Base-by-base conservation (phyloP, 1,140 invertebrate genomes). In the Drosophila watanabei region DNA sequence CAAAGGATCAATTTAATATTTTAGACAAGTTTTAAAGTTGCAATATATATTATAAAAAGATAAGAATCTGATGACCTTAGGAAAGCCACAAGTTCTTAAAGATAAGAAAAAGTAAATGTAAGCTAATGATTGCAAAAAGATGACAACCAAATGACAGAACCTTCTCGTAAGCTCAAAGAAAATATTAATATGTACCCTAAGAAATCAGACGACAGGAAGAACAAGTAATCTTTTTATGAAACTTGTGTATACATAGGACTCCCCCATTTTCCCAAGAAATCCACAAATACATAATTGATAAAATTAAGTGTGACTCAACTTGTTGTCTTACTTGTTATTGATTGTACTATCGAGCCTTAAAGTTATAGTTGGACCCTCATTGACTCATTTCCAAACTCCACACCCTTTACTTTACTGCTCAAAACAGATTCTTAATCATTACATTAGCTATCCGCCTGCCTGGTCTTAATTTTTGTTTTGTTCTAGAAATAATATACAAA, bases 401-500 rank as follows among this genome's bases (percentile, higher is more conserved):
- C 28, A 61, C 18, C n/a, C 14, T 7, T 4, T n/a, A n/a, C n/a
- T n/a, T n/a, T n/a, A n/a, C n/a, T n/a, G n/a, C n/a, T n/a, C n/a
- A n/a, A n/a, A n/a, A n/a, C n/a, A n/a, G n/a, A 24, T 14, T 45
- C 13, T 2, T 16, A 43, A 63, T 61, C 41, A 14, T 24, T 28
- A 10, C 37, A 32, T n/a, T 60, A 45, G 8, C 14, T 43, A 14
- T 3, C 13, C 1, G 16, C 24, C 35, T 37, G 37, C 14, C 3
- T 14, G 37, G 20, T 20, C 33, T 64, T 52, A 18, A 4, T 13
- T 18, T 8, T 8, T 33, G 45, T n/a, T 69, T 56, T 48, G 35
- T 69, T 71, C 68, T 71, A 69, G 68, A 71, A 71, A 13, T 20
- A 54, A 71, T 51, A 56, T 32, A 30, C 11, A 56, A 45, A 56